Conservation (phyloP, 2,113 vertebrate genomes). For the Tenebrosternarchus preto region DNA sequence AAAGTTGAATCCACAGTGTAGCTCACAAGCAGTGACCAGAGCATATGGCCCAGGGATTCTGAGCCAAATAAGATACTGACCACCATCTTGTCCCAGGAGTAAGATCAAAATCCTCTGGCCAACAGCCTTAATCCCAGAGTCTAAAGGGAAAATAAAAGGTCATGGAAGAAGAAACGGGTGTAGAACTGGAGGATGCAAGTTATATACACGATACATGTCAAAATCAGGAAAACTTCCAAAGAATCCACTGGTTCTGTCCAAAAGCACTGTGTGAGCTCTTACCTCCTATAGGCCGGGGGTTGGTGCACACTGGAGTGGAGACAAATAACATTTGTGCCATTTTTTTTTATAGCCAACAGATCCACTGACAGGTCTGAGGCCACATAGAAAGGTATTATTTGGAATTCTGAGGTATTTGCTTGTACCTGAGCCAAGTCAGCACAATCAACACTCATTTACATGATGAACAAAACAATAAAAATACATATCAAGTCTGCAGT, state of each 20-base stretch:
- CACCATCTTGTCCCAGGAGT: slow-evolving; percentile 36
- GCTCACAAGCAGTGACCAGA: slow-evolving; percentile 9
- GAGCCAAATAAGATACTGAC: slow-evolving; percentile 43
- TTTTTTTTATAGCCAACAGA: slow-evolving; percentile 71
- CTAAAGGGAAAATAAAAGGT: background rate
- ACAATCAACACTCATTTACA: slow-evolving; percentile 30
- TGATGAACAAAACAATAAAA: slow-evolving; percentile 17
- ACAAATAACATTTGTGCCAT: slow-evolving; percentile 64
- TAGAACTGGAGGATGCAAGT: background rate
- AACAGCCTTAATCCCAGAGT: slow-evolving; percentile 27
- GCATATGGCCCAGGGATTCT: slow-evolving; percentile 36
- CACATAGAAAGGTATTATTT: slow-evolving; percentile 65
- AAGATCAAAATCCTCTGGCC: slow-evolving; percentile 42
- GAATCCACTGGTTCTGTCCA: slow-evolving; percentile 2
- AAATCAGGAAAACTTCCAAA: background rate
- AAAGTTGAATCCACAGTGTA: background rate
- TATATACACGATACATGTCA: background rate
- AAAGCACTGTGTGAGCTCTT: slow-evolving; percentile 26
- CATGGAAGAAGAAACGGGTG: slow-evolving; percentile 11
- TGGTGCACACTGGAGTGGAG: slow-evolving; percentile 58
- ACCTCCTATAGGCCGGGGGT: slow-evolving; percentile 50
- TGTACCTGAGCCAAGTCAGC: slow-evolving; percentile 28
- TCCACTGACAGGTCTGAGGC: slow-evolving; percentile 59
- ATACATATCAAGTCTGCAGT: background rate
- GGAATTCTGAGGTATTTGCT: slow-evolving; percentile 57